Conservation (phyloP, 2,888 invertebrate species). For the Chrysina gloriosa region DNA sequence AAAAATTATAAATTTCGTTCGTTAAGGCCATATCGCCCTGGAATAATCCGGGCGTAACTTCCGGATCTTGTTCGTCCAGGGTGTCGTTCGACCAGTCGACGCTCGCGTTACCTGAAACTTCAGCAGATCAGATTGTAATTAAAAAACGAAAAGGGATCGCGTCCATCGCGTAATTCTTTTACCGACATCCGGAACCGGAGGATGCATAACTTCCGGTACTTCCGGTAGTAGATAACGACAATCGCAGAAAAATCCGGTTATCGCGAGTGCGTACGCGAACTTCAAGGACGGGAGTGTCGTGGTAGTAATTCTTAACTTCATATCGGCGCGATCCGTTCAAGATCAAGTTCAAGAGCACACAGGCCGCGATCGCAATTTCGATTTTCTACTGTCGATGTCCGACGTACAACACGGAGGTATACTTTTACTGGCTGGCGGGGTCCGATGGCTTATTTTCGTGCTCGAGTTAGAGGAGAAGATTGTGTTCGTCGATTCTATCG, state of each 20-base stretch:
- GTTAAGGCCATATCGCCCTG: constrained; percentile 78
- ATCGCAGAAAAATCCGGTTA: constrained; percentile 23
- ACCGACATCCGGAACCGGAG: constrained; percentile 66
- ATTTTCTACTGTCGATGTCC: too few relatives aligned
- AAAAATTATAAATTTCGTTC: constrained; percentile 70
- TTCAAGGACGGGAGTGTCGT: neutral
- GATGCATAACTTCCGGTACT: constrained; percentile 65
- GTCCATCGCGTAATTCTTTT: constrained; percentile 47
- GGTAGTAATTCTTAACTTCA: constrained; percentile 23
- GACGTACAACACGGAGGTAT: too few relatives aligned
- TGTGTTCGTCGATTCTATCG: neutral
- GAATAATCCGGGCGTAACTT: constrained; percentile 74
- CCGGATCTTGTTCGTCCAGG: constrained; percentile 69
- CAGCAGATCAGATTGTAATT: constrained; percentile 11
- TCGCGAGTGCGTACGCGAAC: constrained; percentile 16
- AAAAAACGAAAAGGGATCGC: neutral
- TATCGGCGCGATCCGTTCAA: constrained; percentile 35
- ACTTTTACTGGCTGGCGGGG: constrained; percentile 31
- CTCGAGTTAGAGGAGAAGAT: neutral
- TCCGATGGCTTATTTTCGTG: constrained; percentile 12
- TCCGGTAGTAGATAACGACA: constrained; percentile 59
- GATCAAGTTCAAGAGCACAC: constrained; percentile 40
- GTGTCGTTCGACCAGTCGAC: constrained; percentile 16
- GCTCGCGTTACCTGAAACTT: constrained; percentile 23
- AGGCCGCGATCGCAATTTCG: constrained; percentile 20